Conservation (phyloP, 2,113 vertebrate species). For the Scytalopus superciliaris region DNA sequence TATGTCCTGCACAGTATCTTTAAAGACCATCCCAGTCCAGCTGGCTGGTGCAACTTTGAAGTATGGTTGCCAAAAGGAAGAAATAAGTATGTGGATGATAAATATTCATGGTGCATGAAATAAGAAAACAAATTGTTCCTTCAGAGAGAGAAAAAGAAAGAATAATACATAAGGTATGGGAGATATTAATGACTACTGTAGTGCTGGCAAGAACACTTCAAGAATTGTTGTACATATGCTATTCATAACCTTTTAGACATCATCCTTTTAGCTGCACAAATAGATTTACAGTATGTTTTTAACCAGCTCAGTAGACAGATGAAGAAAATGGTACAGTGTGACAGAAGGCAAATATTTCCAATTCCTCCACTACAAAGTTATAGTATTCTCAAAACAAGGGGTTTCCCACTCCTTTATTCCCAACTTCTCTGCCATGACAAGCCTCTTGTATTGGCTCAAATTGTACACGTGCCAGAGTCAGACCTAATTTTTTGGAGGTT, state of each 20-base stretch:
- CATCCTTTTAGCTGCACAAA: neutral
- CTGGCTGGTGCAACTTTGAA: neutral
- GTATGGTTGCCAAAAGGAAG: neutral
- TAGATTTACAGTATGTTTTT: neutral
- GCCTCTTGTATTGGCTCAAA: neutral
- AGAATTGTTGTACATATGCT: neutral
- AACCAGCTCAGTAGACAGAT: neutral
- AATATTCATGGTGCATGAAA: neutral
- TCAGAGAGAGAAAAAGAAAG: neutral
- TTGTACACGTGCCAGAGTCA: neutral
- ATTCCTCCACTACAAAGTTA: neutral
- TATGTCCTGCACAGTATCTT: neutral
- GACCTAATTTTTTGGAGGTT: neutral
- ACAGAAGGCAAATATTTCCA: neutral
- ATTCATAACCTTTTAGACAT: neutral
- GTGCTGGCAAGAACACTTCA: neutral
- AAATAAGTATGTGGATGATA: neutral
- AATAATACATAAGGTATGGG: neutral
- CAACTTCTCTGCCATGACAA: neutral
- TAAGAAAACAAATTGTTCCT: neutral
- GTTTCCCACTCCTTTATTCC: neutral
- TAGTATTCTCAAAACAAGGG: neutral
- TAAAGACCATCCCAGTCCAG: neutral
- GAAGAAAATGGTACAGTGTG: neutral
- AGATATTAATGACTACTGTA: neutral